Evolutionary conservation across 2,113 vertebrate species (phyloP), one percentile per base, ranked within the genome.

Genomic region (Puma concolor): DNA sequence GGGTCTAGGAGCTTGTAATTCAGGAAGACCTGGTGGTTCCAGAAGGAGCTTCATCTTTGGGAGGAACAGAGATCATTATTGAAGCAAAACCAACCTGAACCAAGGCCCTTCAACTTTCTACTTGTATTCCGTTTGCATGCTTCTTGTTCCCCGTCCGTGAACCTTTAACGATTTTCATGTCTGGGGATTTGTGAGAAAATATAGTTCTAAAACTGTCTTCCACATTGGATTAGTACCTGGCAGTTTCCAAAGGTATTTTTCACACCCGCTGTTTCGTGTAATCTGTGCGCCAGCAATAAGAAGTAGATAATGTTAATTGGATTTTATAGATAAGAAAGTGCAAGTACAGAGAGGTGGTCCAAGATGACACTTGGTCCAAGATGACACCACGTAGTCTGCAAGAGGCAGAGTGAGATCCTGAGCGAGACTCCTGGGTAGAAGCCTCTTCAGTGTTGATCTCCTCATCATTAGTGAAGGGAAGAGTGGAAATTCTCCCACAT

Each of bases 241-340:
- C 14, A n/a, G 8, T 77, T 96, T 94, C 64, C 83, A 71, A n/a
- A 66, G 60, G 19, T 81, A 52, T 95, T 92, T 91, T 91, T 96
- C 31, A 64, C 38, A 74, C 33, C 4, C 4, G 13, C 0, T 74
- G 48, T 48, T 95, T 88, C 36, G n/a, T 76, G 80, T 23, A 36
- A 57, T 87, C 13, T 25, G 15, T 88, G 57, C 16, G 27, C 4
- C 7, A 41, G 29, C 3, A 31, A 16, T 27, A 74, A 41, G 21
- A 80, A 71, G 60, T 80, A 92, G 48, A 83, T 69, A 16, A 21
- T 41, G 48, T 50, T 88, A 91, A 17, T 96, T 96, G 63, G 48
- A 48, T 87, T 84, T 85, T 93, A 13, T 41, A 90, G 67, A 48
- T 64, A 38, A 91, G 64, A 41, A 63, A 52, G 71, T 44, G 4